Conservation (phyloP, 2,113 vertebrate species). For the Labrus mixtus region DNA sequence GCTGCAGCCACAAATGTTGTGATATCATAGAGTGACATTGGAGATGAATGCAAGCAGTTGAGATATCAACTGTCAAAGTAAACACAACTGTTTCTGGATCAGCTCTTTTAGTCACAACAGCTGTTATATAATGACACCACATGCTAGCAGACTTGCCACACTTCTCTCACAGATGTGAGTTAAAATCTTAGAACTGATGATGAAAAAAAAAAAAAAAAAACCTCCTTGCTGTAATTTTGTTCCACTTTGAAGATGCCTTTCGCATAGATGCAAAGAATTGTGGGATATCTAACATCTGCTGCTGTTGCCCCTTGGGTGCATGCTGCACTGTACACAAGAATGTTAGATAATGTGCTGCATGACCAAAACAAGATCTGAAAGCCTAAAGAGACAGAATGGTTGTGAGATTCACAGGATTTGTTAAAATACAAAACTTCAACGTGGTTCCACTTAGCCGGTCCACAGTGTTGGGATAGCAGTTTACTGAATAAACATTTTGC, state of each 20-base stretch:
- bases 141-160: slow-evolving; percentile 28
- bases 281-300: background rate
- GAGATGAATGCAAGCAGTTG: slow-evolving; percentile 16
- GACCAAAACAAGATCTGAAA: background rate
- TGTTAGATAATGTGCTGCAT: background rate
- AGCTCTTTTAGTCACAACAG: background rate
- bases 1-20: background rate
- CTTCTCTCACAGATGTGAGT: slow-evolving; percentile 50
- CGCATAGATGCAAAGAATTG: background rate
- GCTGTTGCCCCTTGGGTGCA: background rate
- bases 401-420: slow-evolving; percentile 17
- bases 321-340: background rate
- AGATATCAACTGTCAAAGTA: slow-evolving; percentile 28
- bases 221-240: background rate
- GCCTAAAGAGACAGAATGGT: background rate
- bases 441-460: slow-evolving; percentile 14
- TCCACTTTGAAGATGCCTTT: background rate
- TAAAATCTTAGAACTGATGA: slow-evolving; percentile 12
- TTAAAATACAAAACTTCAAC: slow-evolving; percentile 14
- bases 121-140: slow-evolving; percentile 22
- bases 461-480: slow-evolving; percentile 12
- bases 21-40: background rate
- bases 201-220: background rate
- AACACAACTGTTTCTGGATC: slow-evolving; percentile 5
- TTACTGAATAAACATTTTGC: slow-evolving; percentile 65